Percentiles rank a stretch among this genome's conserved stretches.
Conservation (phyloP, 2,113 vertebrate genomes). For the Lipotes vexillifer region DNA sequence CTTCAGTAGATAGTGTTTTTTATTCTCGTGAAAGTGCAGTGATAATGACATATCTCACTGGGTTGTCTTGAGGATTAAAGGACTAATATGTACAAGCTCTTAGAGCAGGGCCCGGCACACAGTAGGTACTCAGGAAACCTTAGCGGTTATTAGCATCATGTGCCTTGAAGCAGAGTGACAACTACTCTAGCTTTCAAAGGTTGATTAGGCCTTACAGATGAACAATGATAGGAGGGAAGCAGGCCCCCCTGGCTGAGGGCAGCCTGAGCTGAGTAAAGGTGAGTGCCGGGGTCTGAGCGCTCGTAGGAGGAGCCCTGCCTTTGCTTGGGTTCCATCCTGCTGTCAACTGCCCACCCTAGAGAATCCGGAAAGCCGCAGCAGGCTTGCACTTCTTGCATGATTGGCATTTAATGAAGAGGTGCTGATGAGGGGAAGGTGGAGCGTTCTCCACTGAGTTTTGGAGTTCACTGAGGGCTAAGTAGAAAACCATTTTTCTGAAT, state of each 20-base stretch:
- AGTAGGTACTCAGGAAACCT: neutral
- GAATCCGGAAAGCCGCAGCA: neutral
- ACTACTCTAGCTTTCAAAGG: neutral
- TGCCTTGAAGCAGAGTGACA: neutral
- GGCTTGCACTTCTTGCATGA: neutral
- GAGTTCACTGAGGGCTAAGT: neutral
- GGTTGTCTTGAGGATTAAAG: neutral
- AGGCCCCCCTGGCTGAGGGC: neutral
- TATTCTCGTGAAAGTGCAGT: neutral
- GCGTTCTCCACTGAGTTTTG: neutral
- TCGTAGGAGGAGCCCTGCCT: accelerated
- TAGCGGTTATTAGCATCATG: neutral
- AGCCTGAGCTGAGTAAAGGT: neutral
- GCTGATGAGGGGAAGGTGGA: neutral
- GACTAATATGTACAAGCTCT: neutral
- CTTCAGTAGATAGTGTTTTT: neutral
- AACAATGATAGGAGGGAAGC: neutral
- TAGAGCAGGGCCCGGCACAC: neutral
- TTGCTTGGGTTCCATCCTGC: neutral
- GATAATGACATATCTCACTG: neutral
- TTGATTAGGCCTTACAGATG: neutral
- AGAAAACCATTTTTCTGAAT: neutral
- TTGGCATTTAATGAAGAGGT: neutral
- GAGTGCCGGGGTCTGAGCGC: neutral
- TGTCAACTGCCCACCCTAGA: neutral